Evolutionary conservation across 2,113 vertebrate species (phyloP), one percentile per base, ranked within the genome.

Genomic region (Paedocypris sp.): DNA sequence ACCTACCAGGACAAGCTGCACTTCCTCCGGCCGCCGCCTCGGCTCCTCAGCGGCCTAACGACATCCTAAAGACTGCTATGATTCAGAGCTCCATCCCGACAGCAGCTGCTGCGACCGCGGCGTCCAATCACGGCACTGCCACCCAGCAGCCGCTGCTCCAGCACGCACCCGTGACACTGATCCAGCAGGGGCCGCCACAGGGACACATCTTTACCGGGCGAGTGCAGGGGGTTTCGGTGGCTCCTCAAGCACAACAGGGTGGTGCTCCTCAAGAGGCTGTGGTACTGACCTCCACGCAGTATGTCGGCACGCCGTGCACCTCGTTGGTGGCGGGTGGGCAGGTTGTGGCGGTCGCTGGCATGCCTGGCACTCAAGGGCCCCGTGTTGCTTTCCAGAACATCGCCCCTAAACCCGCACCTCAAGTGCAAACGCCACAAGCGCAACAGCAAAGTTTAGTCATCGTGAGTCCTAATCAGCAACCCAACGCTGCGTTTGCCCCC

Each of bases 351-450:
- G 87, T 94, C 3, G 84, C 88, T 35, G 86, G 89, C 35, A 82
- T 91, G 36, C 84, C 90, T 13, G 89, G 82, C 69, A 82, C 91
- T 57, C 90, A 90, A 3, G 85, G 87, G 5, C 87, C 92, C 15
- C 87, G 94, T n/a, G 88, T 92, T 39, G 86, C 89, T 26, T 99
- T 97, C 86, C 95, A 99, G 73, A 99, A 92, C 50, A 99, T 99
- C 39, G 95, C 94, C 22, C 89, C 90, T 0, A 88, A 87, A 77
- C 92, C 93, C 72, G 75, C 88, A 23, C 72, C 81, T 1, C 83
- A 87, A 64, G 82, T 85, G 81, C 87, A 83, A 60, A 79, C 81
- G 22, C 62, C 19, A 80, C 86, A 63, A 57, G 77, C 75, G 38
- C 83, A 88, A 73, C 84, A 91, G 43, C 92, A 96, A 75, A 93